Percentiles rank a stretch among this genome's conserved stretches.
Evolutionary conservation across 2,797 vertebrate species (phyloP).

Genomic region (Sebastes elongatus): DNA sequence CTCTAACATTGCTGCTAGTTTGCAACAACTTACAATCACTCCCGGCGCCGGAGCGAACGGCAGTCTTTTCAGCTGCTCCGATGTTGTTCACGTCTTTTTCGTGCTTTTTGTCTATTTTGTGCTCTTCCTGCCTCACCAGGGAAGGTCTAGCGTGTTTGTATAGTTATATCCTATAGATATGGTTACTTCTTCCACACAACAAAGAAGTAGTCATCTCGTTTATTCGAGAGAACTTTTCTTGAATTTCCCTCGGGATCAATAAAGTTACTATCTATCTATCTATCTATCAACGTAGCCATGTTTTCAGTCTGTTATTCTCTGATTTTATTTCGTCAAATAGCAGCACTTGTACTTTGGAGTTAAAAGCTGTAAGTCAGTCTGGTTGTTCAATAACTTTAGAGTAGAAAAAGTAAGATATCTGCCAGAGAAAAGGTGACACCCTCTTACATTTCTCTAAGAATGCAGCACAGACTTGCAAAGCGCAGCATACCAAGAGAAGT

Average conservation of each 20-base stretch:
- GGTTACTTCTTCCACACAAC: too few relatives aligned
- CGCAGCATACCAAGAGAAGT: conserved; percentile 45
- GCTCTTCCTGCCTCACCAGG: too few relatives aligned
- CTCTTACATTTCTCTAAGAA: conserved; percentile 50
- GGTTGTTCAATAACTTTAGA: neutral
- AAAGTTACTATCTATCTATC: too few relatives aligned
- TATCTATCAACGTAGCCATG: neutral
- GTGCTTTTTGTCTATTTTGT: too few relatives aligned
- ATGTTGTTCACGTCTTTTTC: too few relatives aligned
- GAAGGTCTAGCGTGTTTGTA: too few relatives aligned
- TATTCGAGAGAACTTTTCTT: too few relatives aligned
- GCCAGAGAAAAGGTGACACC: conserved; percentile 36
- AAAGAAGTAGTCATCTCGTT: too few relatives aligned
- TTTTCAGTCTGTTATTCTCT: neutral
- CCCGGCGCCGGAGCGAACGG: too few relatives aligned
- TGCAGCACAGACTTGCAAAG: conserved; percentile 65
- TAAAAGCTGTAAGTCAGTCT: neutral
- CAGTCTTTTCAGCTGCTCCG: too few relatives aligned
- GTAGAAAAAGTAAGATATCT: neutral
- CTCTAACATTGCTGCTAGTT: neutral
- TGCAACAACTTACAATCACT: neutral
- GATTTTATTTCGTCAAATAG: neutral
- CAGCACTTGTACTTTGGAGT: neutral
- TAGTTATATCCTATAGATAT: too few relatives aligned
- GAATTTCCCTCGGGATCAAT: too few relatives aligned